Base-by-base conservation (phyloP, 2,113 vertebrate genomes). In the Proterorhinus semilunaris region DNA sequence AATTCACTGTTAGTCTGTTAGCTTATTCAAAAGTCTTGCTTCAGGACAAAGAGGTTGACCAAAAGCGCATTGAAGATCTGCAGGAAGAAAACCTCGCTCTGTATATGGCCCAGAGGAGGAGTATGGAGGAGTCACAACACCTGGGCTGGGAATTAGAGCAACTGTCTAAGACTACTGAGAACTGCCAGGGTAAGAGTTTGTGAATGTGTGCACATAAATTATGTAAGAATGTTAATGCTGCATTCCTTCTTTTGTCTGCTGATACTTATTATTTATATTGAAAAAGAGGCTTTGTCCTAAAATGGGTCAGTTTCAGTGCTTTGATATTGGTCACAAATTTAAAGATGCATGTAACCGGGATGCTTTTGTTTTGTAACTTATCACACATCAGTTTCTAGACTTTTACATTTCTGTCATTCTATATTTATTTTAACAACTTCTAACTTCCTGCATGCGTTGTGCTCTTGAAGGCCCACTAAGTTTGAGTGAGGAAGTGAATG, bases 101-200 rank as follows among this genome's bases (percentile, higher is more conserved):
- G 61, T 94, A 94, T 87, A 92, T 96, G 10, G 96, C 95, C 1
- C 96, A 98, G 86, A 93, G 95, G 71, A 95, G 96, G 86, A 98
- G 95, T 84, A 95, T 98, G 96, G 95, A 96, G 0, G 96, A 98
- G 69, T 98, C 96, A 0, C 93, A 93, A 8, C 96, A 95, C 64
- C 83, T 98, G 17, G 95, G 95, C 88, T 96, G 96, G 95, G 96
- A 98, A 74, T 87, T 98, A 59, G 96, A 98, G 69, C 96, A 98
- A 67, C 91, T 95, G 44, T 93, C 94, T 58, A 96, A 90, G 89
- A 95, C 85, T 44, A 91, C 92, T 0, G 95, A 96, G 46, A 88
- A 93, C 77, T 91, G 92, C 0, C 93, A 95, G 0, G 94, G 96
- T 96, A 82, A 90, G 92, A 71, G 17, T 48, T n/a, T 72, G 51